Evolutionary conservation across 2,113 vertebrate species (phyloP), one percentile per base, ranked within the genome.

Genomic region (Pomatorhinus ruficollis): DNA sequence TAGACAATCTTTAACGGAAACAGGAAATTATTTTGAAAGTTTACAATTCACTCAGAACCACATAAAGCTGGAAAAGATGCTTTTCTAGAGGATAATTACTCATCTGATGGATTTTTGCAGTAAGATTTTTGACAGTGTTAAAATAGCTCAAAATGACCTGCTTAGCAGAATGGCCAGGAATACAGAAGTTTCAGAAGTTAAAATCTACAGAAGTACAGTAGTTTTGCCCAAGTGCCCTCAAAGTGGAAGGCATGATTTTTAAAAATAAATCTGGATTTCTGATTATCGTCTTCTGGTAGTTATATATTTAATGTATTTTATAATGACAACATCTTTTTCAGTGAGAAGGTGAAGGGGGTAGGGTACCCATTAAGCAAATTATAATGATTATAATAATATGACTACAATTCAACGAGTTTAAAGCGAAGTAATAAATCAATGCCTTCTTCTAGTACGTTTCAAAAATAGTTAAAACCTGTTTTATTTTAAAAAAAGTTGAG

Each of bases 301-400:
- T 27, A 21, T 20, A 16, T 23, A 60, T 30, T 63, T 84, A 2
- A 27, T 45, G 45, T n/a, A 49, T 56, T 69, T 89, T 33, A 37
- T 63, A 50, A 35, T 49, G 21, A 23, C 33, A 47, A 14, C 20
- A 54, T 31, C 13, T 65, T 52, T 69, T 53, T 24, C 0, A 0
- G 1, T 52, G 53, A 52, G 33, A 68, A 17, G 5, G 5, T 35
- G 15, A 33, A 28, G 11, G 3, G 2, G 7, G 5, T 8, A 21
- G 5, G 3, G 15, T 31, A 60, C 0, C 3, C 20, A 33, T 59
- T 78, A 71, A 27, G 10, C 7, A 74, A 83, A 13, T 20, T 83
- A 45, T 6, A 81, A 47, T 35, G 5, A 33, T 50, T 76, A 49
- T 13, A 77, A 56, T 31, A 12, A 54, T 37, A 44, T 33, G 15